Evolutionary conservation across 2,888 invertebrate species (phyloP).

Genomic region (Serrognathus titanus): DNA sequence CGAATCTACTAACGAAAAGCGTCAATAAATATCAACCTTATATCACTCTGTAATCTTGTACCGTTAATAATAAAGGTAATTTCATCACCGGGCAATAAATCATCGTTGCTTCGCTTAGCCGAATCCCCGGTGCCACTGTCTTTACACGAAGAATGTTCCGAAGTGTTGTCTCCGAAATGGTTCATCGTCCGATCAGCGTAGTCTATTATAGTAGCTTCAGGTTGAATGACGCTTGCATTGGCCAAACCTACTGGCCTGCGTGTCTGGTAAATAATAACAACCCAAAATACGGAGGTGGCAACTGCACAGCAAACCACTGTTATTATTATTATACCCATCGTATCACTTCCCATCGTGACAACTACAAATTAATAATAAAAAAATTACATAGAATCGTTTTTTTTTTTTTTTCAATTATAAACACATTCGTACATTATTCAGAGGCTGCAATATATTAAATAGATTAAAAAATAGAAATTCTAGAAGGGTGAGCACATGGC

Average conservation of each 20-base stretch:
- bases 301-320: constrained; percentile 88
- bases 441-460: too few species aligned
- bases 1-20: constrained; percentile 20
- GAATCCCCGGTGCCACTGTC: constrained; percentile 80
- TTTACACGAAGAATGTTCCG: constrained; percentile 73
- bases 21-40: background rate
- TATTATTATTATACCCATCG: constrained; percentile 84
- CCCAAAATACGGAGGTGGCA: constrained; percentile 88
- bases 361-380: constrained; percentile 15
- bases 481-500: too few species aligned
- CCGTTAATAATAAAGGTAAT: constrained; percentile 37
- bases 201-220: constrained; percentile 32
- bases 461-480: too few species aligned
- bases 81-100: constrained; percentile 41
- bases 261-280: constrained; percentile 84
- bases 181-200: constrained; percentile 29
- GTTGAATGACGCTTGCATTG: constrained; percentile 51
- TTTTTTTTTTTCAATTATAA: too few species aligned
- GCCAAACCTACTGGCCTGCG: constrained; percentile 60
- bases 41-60: constrained; percentile 10
- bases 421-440: too few species aligned
- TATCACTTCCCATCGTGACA: constrained; percentile 63
- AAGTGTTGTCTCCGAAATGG: constrained; percentile 63
- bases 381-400: background rate
- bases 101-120: constrained; percentile 64